Evolutionary conservation across 2,888 invertebrate species (phyloP), one percentile per base, ranked within the genome.

Genomic region (Rosalia funebris): DNA sequence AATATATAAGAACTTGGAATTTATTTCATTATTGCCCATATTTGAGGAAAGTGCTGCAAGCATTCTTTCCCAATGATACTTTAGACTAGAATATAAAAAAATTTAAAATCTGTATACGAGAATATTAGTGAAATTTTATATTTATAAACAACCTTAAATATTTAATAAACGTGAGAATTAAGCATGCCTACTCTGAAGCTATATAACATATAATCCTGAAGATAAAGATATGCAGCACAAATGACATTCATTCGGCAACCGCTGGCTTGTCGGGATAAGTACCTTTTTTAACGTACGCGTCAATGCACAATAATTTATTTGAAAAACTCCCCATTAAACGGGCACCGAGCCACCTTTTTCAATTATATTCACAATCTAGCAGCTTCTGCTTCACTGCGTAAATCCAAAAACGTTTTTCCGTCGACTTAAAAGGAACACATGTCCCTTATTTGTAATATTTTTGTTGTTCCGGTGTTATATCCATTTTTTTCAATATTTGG

Each of bases 291-390:
- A 60, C 47, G 60, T 64, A 52, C 75, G 72, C 77, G 78, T 78
- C 79, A 78, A 71, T 75, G 77, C 71, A 71, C 77, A 78, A 78
- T 78, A 76, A 77, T 76, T 74, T 76, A 76, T 77, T 76, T 73
- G 71, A 72, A 76, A 75, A 54, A 73, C 73, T 75, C 75, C 77
- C 78, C 68, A 73, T 78, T 75, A 77, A 77, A 78, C 74, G 74
- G 25, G 45, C 52, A 44, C 15, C 39, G 46, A 39, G 77, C 72
- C 77, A 78, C 78, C 77, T 79, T 79, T 79, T 80, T 79, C 80
- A 80, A 79, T 80, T 80, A 80, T 78, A 77, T 77, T 76, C 77
- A 77, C 79, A 80, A 80, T 79, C 78, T 79, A 78, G 75, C 73
- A 76, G 73, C 76, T 80, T 74, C 77, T 79, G 78, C 77, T 72